Percentiles rank a stretch among this genome's conserved stretches.
Evolutionary conservation across 2,113 vertebrate species (phyloP).

Genomic region (Hippocampus guttulatus): DNA sequence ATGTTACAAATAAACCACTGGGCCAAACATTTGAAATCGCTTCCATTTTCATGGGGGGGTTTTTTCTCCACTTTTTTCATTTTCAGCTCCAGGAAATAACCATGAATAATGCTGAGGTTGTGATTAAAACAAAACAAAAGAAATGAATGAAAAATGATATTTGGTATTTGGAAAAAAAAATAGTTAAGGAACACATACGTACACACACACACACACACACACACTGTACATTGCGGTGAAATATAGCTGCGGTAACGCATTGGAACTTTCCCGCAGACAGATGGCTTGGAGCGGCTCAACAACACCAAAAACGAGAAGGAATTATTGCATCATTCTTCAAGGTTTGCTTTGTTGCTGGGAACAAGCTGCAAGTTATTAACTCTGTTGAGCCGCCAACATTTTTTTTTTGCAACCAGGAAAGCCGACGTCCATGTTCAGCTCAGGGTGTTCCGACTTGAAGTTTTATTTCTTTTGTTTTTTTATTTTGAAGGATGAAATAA

Average conservation of each 20-base stretch:
- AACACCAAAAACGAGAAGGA: constrained; percentile 1
- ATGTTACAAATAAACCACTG: neutral
- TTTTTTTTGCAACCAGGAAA: neutral
- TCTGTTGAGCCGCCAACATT: neutral
- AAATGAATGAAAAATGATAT: neutral
- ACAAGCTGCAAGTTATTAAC: constrained; percentile 14
- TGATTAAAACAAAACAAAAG: neutral
- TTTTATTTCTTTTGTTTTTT: neutral
- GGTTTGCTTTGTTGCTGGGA: constrained; percentile 3
- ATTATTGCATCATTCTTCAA: constrained; percentile 6
- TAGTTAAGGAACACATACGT: neutral
- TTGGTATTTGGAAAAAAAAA: neutral
- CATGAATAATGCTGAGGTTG: neutral
- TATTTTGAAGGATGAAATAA: neutral
- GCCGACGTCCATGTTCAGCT: neutral
- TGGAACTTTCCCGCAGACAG: constrained; percentile 1
- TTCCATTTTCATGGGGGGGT: neutral
- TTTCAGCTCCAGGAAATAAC: neutral
- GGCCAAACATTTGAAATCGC: neutral
- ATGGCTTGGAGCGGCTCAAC: constrained; percentile 2
- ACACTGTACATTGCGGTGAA: neutral
- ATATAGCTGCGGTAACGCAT: neutral
- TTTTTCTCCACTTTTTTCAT: neutral
- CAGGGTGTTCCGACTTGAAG: neutral
- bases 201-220: neutral